Evolutionary conservation across 1,140 invertebrate species (phyloP).

Genomic region (Spodoptera litura): DNA sequence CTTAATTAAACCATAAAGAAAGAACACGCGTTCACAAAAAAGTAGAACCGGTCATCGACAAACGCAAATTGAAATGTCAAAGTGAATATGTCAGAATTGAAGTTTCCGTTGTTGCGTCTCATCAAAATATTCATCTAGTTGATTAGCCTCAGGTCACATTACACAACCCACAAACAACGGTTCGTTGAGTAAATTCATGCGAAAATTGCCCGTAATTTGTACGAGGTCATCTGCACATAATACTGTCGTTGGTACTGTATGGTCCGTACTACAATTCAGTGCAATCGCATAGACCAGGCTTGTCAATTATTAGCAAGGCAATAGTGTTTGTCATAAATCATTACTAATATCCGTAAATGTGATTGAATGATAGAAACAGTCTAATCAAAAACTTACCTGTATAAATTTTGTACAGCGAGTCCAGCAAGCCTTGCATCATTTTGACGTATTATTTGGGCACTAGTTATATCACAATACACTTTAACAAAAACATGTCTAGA

Average conservation of each 20-base stretch:
- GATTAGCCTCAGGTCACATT: constrained; percentile 31
- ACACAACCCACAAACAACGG: constrained; percentile 32
- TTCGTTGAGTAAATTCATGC: constrained; percentile 44
- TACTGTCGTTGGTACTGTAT: constrained; percentile 33
- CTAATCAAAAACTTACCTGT: constrained; percentile 67
- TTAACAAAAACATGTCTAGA: constrained; percentile 53
- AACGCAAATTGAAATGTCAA: constrained; percentile 39
- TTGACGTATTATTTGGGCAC: constrained; percentile 62
- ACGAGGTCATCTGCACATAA: constrained; percentile 42
- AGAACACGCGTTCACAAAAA: constrained; percentile 52
- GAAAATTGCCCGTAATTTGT: constrained; percentile 40
- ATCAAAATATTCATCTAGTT: constrained; percentile 27
- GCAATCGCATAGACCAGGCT: constrained; percentile 21
- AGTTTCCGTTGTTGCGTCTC: constrained; percentile 18
- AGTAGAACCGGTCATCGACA: constrained; percentile 25
- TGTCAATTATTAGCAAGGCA: constrained; percentile 29
- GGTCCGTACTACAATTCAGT: constrained; percentile 3
- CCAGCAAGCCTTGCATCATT: constrained; percentile 83
- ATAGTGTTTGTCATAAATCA: constrained; percentile 21
- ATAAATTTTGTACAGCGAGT: constrained; percentile 80
- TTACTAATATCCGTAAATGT: neutral
- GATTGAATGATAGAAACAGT: constrained; percentile 22
- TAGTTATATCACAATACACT: constrained; percentile 59
- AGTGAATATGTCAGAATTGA: constrained; percentile 33
- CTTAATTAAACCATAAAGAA: constrained; percentile 58